phyloP scores from a whole-genome alignment of 2,888 invertebrate genomes.

The Parnassius apollo region DNA sequence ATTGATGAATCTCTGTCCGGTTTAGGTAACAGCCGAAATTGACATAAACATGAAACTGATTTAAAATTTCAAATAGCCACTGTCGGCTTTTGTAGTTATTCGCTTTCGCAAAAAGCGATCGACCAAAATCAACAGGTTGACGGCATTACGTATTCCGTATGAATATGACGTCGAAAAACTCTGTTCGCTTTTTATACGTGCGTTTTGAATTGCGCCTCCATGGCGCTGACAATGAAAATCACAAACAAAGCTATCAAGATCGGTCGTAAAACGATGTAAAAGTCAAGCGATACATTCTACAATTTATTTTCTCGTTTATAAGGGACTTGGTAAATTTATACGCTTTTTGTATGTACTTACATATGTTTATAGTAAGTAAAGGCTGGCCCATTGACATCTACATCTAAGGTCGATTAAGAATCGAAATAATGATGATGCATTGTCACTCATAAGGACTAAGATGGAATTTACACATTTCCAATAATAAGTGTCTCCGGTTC shows the following conservation, averaged over 20 bases:
- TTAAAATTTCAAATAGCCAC: conserved; percentile 72
- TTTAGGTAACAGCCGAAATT: conserved; percentile 65
- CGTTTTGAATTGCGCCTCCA: conserved; percentile 22
- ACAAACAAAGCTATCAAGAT: conserved; percentile 22
- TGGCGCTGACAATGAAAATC: conserved; percentile 28
- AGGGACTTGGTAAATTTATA: conserved; percentile 5
- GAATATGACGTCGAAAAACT: conserved; percentile 43
- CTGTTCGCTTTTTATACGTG: conserved; percentile 21
- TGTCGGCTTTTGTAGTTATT: conserved; percentile 62
- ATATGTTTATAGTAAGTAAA: no score
- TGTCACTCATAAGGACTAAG: no score
- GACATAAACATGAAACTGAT: conserved; percentile 66
- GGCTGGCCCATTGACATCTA: no score
- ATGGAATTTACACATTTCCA: no score
- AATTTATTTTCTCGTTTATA: conserved; percentile 19
- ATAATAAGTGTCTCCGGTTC: no score
- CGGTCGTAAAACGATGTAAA: conserved; percentile 4
- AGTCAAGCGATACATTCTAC: conserved; percentile 15
- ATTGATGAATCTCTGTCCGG: conserved; percentile 70
- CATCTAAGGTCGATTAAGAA: no score
- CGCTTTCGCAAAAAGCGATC: conserved; percentile 44
- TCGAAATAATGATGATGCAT: no score
- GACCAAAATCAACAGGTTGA: conserved; percentile 55
- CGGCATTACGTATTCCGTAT: conserved; percentile 51
- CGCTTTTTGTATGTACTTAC: conserved; percentile 11